A percentile compares a stretch with the other conserved stretches of the same genome.
Conservation (phyloP, 2,797 vertebrate genomes). For the Labeo calbasu region DNA sequence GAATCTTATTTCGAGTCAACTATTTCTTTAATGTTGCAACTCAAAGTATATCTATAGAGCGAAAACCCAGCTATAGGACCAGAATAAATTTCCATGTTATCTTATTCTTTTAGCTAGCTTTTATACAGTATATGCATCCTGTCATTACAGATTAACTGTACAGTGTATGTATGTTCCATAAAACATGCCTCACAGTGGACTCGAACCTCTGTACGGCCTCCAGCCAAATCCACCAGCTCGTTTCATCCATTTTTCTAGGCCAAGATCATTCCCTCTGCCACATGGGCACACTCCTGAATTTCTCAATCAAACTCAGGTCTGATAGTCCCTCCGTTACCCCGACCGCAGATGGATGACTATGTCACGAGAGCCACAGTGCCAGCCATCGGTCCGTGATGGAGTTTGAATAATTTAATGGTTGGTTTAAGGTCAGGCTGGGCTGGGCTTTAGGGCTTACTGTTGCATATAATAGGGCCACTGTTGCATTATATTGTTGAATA, state of each 20-base stretch:
- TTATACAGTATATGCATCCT: neutral
- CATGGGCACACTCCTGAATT: neutral
- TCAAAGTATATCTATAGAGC: neutral
- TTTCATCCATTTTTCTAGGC: slow-evolving; percentile 6
- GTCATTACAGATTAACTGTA: neutral
- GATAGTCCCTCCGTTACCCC: neutral
- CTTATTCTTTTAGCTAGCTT: neutral
- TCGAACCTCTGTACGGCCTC: neutral
- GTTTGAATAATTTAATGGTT: slow-evolving; percentile 48
- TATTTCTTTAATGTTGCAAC: neutral
- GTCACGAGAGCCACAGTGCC: slow-evolving; percentile 14
- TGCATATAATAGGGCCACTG: slow-evolving; percentile 25
- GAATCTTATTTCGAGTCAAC: neutral
- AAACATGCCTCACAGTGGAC: neutral
- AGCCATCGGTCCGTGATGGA: slow-evolving; percentile 17
- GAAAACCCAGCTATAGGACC: too few relatives aligned
- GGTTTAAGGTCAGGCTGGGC: slow-evolving; percentile 39
- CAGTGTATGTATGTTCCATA: neutral
- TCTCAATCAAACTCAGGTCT: slow-evolving; percentile 4
- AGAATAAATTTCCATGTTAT: neutral
- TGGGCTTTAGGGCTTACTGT: slow-evolving; percentile 15
- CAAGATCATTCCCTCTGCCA: neutral
- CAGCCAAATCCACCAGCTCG: neutral
- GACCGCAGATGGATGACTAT: slow-evolving; percentile 21
- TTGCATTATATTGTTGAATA: slow-evolving; percentile 41